Evolutionary conservation across 2,888 invertebrate genomes (phyloP), one percentile per base, ranked within the genome.

Genomic region (Ommatoiulus sabulosus): DNA sequence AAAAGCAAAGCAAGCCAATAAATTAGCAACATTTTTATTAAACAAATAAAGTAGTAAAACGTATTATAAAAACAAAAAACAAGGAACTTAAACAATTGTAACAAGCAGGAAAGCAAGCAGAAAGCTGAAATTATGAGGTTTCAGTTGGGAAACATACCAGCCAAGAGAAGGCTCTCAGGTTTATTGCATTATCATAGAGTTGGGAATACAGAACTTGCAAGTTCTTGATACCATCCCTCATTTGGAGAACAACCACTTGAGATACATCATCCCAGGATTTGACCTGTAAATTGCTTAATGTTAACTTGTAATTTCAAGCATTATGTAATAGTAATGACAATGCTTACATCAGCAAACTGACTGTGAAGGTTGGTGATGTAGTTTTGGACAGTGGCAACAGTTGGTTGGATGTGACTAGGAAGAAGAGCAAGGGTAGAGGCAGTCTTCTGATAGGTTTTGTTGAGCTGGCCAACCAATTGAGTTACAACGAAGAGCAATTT

Each of bases 351-450:
- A 7, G 86, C 44, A 20, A 89, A 44, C 44, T 87, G 89, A 57
- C 15, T 72, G 87, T 87, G 89, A 15, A 89, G 72, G 20, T 89
- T 86, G 15, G 44, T 63, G 7, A 85, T 72, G 80, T 89, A 89
- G 17, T 87, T 44, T 35, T 89, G 89, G 20, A 85, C 43, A 5
- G 48, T 43, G n/a, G 52, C 35, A 44, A 89, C n/a, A 24, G 43
- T 87, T 84, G 87, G 89, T 87, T 89, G 87, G 15, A 89, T 7
- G 46, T 44, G 43, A 10, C 44, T 24, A 35, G 89, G 89, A 35
- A 89, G 46, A n/a, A 84, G 12, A 57, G 84, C 80, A 17, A 87
- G 15, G 6, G 84, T 87, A 6, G 88, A 12, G 24, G 89, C 46
- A 17, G 87, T 44, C 4, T 84, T 89, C 35, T 72, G 80, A 57